Evolutionary conservation across 2,888 invertebrate genomes (phyloP), one percentile per base, ranked within the genome.

Genomic region (Lissocephala sabroskyi): DNA sequence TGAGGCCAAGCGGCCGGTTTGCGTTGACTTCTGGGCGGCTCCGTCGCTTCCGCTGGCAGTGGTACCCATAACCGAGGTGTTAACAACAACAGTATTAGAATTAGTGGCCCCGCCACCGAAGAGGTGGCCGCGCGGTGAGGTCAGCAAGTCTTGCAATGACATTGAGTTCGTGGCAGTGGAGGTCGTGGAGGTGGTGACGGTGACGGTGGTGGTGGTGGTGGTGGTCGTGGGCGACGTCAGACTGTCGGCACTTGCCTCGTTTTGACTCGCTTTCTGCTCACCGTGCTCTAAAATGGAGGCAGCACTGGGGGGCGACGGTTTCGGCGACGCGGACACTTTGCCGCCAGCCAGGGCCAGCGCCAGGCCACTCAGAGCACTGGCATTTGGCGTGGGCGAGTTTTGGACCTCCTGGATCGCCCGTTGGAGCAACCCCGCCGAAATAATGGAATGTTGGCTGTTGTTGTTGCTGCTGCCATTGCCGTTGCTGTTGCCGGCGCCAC

Each of bases 161-260:
- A 71, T 56, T 17, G 56, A 45, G 44, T 56, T 53, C 37, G 17
- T 17, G 18, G 53, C 47, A 40, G 30, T 11, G 10, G 37, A 9
- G 23, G 49, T 5, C 19, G 41, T 9, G 13, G 45, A 3, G 26
- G 23, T 16, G 28, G n/a, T 52, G 57, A 45, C 45, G 48, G 19
- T 52, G 51, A 40, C 23, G 48, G 48, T 42, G 49, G 40, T 30
- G 59, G 51, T 49, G 40, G 36, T 52, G 41, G 46, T 57, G 64
- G 57, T 67, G 60, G 57, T 66, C 53, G 58, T 75, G 52, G 81
- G 80, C 80, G 81, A 81, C 79, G 79, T 77, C 79, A 65, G 73
- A 71, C 66, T 74, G 68, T 79, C 77, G 81, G 82, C 82, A 82
- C 82, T 87, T 87, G 87, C 87, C 87, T 87, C 87, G 79, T 86